Evolutionary conservation across 2,888 invertebrate genomes (phyloP), one percentile per base, ranked within the genome.

Genomic region (Bruchidius siliquastri): DNA sequence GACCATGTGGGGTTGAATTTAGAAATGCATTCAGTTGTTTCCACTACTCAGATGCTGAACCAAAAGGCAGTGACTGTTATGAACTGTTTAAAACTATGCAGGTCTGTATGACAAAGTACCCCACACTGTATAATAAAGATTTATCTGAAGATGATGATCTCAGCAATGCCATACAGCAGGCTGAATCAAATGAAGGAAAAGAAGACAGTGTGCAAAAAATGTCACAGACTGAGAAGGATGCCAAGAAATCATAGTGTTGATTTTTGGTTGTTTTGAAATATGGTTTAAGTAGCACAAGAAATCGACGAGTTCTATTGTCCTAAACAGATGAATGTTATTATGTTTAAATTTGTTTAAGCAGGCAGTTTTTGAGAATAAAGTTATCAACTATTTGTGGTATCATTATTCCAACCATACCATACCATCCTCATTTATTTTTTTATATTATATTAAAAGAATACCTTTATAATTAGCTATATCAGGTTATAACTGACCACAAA

Each of bases 11-110:
- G 0, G 90, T 93, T 20, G 94, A 96, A 85, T 98, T 98, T 87
- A 89, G 98, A 68, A 94, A 96, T 79, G 97, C 98, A 0, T 97
- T 98, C 86, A 93, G 95, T 32, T 98, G 98, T 87, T 98, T 98
- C 85, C 97, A 98, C 85, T 94, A 96, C 86, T 96, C 95, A 78
- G 91, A 91, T 74, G 93, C 93, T 2, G 97, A 97, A 2, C 95
- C 96, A 0, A 97, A 97, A 87, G 98, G 86, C 72, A 93, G 94
- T 70, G 96, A 98, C 82, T 98, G 98, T 86, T 94, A 94, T 83
- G 95, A 96, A 77, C 91, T 93, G 80, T 98, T 98, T 87, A 93
- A 93, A 84, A 91, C 91, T 72, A 97, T 98, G 97, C 96, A 96
- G 84, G 90, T 91, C 32, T 98, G 98, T 85, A 97, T 98, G 93